Base-by-base conservation (phyloP, 2,888 invertebrate genomes). In the Hipparchia sbordonii region DNA sequence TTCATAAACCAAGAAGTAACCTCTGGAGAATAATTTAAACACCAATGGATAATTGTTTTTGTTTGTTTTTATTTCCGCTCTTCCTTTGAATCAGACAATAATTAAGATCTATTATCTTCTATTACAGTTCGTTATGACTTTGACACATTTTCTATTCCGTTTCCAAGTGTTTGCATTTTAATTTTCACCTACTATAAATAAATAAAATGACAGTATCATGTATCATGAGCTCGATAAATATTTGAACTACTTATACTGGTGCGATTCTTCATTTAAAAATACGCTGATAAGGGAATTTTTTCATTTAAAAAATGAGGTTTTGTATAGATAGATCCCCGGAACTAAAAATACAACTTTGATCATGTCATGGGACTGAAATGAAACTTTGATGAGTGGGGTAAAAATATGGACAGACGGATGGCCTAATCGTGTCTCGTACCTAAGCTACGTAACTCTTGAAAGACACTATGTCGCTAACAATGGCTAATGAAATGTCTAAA, bases 401-500 rank as follows among this genome's bases (percentile, higher is more conserved):
- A 60, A 45, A 39, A 6, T 10, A 60, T 0, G 39, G 10, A 45
- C 45, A 39, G 39, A 39, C 10, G 10, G 10, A 8, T 5, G 12
- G 6, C 7, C 46, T 62, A 46, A 2, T n/a, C 13, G 8, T 56
- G 8, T 56, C 56, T 56, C 4, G 4, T 33, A 3, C 2, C 13
- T 59, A 59, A 63, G n/a, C 62, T 63, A 51, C 23, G 63, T 63
- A 63, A 63, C 63, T 13, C 10, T 23, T 46, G 10, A 10, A 2
- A 4, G 52, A 52, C 65, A 51, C 51, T 52, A 65, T 10, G 12
- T 39, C 51, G 51, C 51, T 65, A 65, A 65, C 10, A 2, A 51
- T 52, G 23, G 33, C 65, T 65, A 65, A 65, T 33, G 33, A 65
- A 33, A 65, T 65, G 5, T 8, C 51, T 33, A 51, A 65, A 65